phyloP scores from a whole-genome alignment of 2,797 vertebrate species.

The Siniperca scherzeri region DNA sequence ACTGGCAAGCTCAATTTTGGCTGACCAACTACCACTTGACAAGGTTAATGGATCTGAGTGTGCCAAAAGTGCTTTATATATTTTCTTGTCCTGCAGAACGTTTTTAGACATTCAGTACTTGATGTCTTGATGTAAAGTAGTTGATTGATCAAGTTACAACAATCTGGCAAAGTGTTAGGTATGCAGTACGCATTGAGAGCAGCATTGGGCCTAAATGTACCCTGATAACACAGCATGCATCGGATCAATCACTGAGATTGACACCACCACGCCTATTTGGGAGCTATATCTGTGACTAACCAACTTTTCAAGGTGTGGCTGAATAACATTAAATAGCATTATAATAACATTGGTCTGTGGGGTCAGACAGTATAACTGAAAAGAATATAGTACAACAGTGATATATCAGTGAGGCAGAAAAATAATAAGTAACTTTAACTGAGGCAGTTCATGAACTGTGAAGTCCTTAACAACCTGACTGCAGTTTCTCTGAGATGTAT shows the following conservation, averaged over 20 bases:
- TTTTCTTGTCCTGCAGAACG: neutral
- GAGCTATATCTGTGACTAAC: neutral
- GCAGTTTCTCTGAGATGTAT: conserved; percentile 10
- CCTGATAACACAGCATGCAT: neutral
- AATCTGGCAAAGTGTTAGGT: neutral
- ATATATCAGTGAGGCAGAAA: neutral
- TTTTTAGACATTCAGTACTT: neutral
- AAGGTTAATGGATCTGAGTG: conserved; percentile 23
- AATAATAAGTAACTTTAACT: neutral
- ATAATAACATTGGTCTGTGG: neutral
- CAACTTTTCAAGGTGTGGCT: neutral
- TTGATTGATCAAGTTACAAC: conserved; percentile 3
- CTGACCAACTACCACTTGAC: neutral
- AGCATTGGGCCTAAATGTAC: neutral
- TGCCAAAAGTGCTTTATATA: neutral
- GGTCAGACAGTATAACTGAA: neutral
- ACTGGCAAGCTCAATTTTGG: conserved; percentile 23
- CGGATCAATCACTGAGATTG: conserved; percentile 9
- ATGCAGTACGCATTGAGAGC: neutral
- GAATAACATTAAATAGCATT: conserved; percentile 12
- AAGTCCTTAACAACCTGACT: neutral
- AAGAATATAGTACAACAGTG: neutral
- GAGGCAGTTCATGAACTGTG: neutral
- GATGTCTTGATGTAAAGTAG: conserved; percentile 9
- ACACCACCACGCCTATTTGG: neutral